Percentiles rank a stretch among this genome's conserved stretches.
Conservation (phyloP, 2,888 invertebrate species). For the Drosophila atripex region DNA sequence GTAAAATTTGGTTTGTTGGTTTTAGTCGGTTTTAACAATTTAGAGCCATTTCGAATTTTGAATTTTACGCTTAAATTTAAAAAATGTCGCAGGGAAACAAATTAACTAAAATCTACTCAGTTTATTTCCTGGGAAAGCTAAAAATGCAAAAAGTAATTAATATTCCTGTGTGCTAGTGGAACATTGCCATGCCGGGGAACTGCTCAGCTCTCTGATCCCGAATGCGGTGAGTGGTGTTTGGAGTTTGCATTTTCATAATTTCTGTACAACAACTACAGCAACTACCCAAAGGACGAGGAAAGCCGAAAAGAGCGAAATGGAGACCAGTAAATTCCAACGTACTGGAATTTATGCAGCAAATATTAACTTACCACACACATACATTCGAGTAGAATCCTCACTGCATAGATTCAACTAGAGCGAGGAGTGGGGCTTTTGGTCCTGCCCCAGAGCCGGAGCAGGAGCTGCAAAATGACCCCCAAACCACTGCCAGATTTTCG, state of each 20-base stretch:
- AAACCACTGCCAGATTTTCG: constrained; percentile 62
- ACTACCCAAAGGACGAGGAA: constrained; percentile 22
- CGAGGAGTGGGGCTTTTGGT: not conserved
- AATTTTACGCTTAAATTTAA: constrained; percentile 22
- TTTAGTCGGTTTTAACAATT: too few relatives aligned
- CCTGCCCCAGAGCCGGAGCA: not conserved
- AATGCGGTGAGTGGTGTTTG: constrained; percentile 16
- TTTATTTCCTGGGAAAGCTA: constrained; percentile 51
- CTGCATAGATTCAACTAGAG: constrained; percentile 37
- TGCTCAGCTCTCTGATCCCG: constrained; percentile 19
- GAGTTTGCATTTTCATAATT: constrained; percentile 69
- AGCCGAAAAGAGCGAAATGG: constrained; percentile 55
- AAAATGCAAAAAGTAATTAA: constrained; percentile 69
- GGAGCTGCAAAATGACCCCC: constrained; percentile 32
- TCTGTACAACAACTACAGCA: constrained; percentile 57
- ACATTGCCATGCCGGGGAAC: constrained; percentile 11
- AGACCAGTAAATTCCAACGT: constrained; percentile 67
- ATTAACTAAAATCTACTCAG: constrained; percentile 63
- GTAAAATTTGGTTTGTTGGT: constrained; percentile 4
- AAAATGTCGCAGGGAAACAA: constrained; percentile 49
- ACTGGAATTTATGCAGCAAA: constrained; percentile 75
- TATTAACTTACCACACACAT: constrained; percentile 68
- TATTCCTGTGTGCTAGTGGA: constrained; percentile 43
- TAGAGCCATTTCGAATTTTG: too few relatives aligned
- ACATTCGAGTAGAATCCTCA: constrained; percentile 27